phyloP scores from a whole-genome alignment of 2,113 vertebrate genomes.

The Ptychochromis oligacanthus region DNA sequence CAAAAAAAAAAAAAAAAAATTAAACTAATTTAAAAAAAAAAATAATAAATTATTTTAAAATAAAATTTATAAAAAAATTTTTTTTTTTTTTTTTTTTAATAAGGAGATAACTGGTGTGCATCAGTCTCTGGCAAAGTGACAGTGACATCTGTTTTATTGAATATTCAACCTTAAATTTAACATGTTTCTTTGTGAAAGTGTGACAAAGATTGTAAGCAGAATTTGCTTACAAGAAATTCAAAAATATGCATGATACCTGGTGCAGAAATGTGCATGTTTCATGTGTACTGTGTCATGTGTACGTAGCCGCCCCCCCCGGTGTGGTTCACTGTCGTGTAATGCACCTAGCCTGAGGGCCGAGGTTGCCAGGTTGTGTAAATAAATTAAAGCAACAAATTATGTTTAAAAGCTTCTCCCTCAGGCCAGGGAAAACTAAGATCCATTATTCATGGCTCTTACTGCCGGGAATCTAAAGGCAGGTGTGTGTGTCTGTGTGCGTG shows the following conservation, averaged over 20 bases:
- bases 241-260: not conserved
- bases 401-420: conserved; percentile 75
- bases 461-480: conserved; percentile 58
- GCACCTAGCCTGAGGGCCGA: conserved; percentile 53
- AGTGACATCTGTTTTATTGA: not conserved
- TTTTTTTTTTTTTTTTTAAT: not conserved
- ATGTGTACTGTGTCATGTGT: not conserved
- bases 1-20: too few species aligned
- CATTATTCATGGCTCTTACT: conserved; percentile 74
- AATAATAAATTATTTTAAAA: rapidly evolving
- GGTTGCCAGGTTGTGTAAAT: conserved; percentile 76
- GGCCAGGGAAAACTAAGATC: conserved; percentile 65
- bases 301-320: not conserved
- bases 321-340: conserved; percentile 34
- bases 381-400: conserved; percentile 80
- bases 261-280: not conserved
- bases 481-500: conserved; percentile 35
- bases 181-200: not conserved
- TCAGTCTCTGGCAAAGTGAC: not conserved
- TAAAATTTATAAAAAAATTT: not conserved
- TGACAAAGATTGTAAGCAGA: not conserved
- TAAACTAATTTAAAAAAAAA: too few species aligned
- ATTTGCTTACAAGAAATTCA: not conserved
- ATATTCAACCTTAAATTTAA: not conserved
- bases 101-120: not conserved